Base-by-base conservation (phyloP, 1,140 invertebrate genomes). In the Argopecten irradians region DNA sequence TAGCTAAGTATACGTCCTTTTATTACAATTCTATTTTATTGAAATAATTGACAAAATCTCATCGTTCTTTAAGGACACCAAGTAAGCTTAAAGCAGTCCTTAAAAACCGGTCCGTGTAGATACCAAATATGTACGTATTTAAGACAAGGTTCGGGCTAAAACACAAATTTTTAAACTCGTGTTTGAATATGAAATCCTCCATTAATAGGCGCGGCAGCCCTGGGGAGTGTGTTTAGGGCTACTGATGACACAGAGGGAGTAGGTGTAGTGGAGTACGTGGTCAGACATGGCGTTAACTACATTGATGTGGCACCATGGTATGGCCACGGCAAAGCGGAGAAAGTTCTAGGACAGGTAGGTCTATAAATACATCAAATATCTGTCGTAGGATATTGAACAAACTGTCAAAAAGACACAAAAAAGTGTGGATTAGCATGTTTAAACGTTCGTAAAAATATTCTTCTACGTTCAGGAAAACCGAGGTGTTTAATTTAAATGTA, bases 301-400 rank as follows among this genome's bases (percentile, higher is more conserved):
- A 97, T 99, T 86, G 98, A 99, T 94, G 98, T 98, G 0, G 97
- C 97, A 1, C 98, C 98, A 0, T 99, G 97, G 97, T 99, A 99
- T 94, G 98, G 98, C 0, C 93, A 96, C 83, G 96, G 96, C 28
- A 94, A 95, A 90, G 96, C 96, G 82, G 98, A 99, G 96, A 96
- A 95, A 91, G 95, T 97, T 34, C 95, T 99, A 13, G 98, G 98
- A 90, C 97, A 98, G 96, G 98, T 98, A 95, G 22, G 22, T 55
- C 28, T 13, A 39, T 13, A 91, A 91, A 14, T 84, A 33, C 82
- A 13, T 39, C 36, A 39, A n/a, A n/a, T n/a, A n/a, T n/a, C 36
- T 39, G 13, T 39, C 36, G 13, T 5, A 39, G 5, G 13, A 39
- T 39, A 39, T 8, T 39, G 36, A 39, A 39, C 36, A 39, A 5